Evolutionary conservation across 2,888 invertebrate genomes (phyloP), one percentile per base, ranked within the genome.

Genomic region (Drosophila pseudotakahashii): DNA sequence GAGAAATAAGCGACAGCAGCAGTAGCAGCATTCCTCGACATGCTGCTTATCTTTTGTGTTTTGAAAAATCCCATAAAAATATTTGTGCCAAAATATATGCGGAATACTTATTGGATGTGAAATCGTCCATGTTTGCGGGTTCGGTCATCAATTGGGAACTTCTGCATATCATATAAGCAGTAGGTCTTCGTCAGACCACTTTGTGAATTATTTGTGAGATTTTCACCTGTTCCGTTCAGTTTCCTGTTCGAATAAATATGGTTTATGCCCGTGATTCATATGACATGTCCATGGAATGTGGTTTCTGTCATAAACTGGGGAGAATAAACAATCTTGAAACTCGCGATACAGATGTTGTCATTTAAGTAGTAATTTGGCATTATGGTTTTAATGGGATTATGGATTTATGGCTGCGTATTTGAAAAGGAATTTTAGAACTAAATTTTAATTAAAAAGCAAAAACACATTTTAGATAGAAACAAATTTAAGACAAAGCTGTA

Each of bases 41-140:
- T 36, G 45, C 58, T 36, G 53, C 58, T 70, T 59, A 39, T 47
- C 23, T 19, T 48, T 59, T 59, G 47, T 58, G 39, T 68, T 68
- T 69, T 78, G 62, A 71, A 70, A 76, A 84, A 37, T 67, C 58
- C 47, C 59, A 81, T 79, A 62, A 75, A 79, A 70, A 79, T 74
- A 67, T 72, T 76, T 63, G 45, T 44, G 53, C 37, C 34, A 53
- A 54, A 39, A 32, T 36, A 36, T 48, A 66, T n/a, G 6, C 32
- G n/a, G 10, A 34, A 37, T 51, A 36, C 23, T 45, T 37, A 19
- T 48, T 50, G 42, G 14, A 53, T 72, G 39, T 34, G 52, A 69
- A 70, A 41, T 47, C 48, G 48, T 74, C 68, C 60, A 81, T 64
- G 63, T 71, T 74, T 67, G 62, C 64, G 52, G 45, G 7, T 50